phyloP scores from a whole-genome alignment of 2,888 invertebrate genomes.

The Cosmopolites sordidus region DNA sequence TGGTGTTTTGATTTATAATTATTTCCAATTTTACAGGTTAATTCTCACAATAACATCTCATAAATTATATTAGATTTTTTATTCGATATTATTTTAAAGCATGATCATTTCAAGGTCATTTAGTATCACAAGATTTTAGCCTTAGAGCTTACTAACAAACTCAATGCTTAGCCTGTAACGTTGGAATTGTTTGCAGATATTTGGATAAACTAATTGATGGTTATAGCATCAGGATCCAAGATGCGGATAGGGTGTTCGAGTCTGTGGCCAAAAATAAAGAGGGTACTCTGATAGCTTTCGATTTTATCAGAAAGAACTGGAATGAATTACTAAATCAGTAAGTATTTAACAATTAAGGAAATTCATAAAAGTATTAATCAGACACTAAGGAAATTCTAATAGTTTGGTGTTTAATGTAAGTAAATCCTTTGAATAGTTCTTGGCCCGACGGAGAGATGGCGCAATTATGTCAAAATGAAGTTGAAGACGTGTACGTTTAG shows the following conservation, averaged over 20 bases:
- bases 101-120: too few relatives aligned
- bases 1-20: not conserved
- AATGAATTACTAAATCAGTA: conserved; percentile 47
- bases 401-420: too few relatives aligned
- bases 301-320: conserved; percentile 55
- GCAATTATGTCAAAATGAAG: too few relatives aligned
- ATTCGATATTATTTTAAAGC: too few relatives aligned
- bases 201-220: conserved; percentile 34
- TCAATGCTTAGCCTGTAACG: conserved; percentile 19
- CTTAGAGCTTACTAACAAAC: conserved; percentile 19
- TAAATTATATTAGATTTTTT: too few relatives aligned
- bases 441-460: too few relatives aligned
- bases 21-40: conserved; percentile 2
- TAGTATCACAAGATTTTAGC: conserved; percentile 3
- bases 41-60: too few relatives aligned
- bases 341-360: conserved; percentile 36
- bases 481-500: too few relatives aligned
- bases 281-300: conserved; percentile 59
- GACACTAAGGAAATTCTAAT: too few relatives aligned
- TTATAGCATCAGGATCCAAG: conserved; percentile 59
- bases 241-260: conserved; percentile 56
- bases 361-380: too few relatives aligned
- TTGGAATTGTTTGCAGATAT: conserved; percentile 37
- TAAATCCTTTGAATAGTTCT: too few relatives aligned
- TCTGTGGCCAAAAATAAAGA: conserved; percentile 56